These are phyloP conservation scores for Meriones psammophilus DNA, from an alignment of 2,797 vertebrate species.

Conservation along the genomic window DNA sequence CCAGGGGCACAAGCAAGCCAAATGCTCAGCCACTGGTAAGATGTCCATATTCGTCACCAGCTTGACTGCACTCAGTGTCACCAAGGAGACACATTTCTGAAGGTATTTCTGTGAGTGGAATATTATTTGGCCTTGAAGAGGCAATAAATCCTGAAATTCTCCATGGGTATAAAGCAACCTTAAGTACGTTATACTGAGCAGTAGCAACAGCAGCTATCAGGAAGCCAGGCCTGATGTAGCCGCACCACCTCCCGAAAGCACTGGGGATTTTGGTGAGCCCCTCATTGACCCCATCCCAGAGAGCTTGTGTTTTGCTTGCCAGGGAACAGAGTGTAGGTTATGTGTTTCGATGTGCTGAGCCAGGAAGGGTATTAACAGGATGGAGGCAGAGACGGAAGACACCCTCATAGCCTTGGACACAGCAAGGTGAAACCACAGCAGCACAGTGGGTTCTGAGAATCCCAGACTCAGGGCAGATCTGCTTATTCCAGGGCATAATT, in stretches of 20 bases:
- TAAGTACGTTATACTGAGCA: background rate
- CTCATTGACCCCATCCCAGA: background rate
- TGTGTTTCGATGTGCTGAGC: background rate
- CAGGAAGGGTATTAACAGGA: background rate
- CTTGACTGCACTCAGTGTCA: background rate
- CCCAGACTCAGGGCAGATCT: accelerated
- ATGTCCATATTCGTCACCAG: background rate
- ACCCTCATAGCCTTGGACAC: background rate
- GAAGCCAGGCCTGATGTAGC: background rate
- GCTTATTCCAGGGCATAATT: accelerated
- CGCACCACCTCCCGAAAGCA: background rate
- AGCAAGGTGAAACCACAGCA: background rate
- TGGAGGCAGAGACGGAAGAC: background rate
- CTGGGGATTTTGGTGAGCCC: background rate
- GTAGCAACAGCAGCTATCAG: background rate
- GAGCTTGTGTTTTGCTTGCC: background rate
- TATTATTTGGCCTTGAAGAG: background rate
- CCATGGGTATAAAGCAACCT: background rate
- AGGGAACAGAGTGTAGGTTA: background rate
- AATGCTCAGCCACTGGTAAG: background rate
- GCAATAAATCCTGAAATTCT: background rate
- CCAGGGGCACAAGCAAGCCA: background rate
- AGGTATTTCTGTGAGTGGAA: background rate
- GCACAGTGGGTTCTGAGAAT: accelerated
- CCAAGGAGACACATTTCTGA: background rate